Base-by-base conservation (phyloP, 2,113 vertebrate species). In the Bos indicus region DNA sequence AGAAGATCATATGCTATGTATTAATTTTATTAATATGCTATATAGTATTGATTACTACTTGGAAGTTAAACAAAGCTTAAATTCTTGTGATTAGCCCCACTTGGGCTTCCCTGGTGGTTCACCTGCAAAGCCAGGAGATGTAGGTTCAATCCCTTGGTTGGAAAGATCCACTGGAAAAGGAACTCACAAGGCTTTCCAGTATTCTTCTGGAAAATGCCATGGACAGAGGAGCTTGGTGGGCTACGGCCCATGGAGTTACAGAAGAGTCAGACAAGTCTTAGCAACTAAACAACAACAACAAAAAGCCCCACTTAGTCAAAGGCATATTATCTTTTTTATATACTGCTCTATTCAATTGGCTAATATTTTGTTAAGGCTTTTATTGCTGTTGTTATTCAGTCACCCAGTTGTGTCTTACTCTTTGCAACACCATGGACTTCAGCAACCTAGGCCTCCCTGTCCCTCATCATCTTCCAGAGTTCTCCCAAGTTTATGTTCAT, bases 171-270 rank as follows among this genome's bases (percentile, higher is more conserved):
- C 7, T 77, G 36, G 36, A 77, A 43, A 43, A 77, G 36, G 36
- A 43, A 77, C 21, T 26, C 2, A 0, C 6, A 77, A 43, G 6
- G 2, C 36, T 43, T 14, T 77, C 12, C 6, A 26, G 23, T 77
- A 77, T 43, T 43, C 5, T 74, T 40, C 36, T 77, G 36, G 36
- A 26, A 43, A 77, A 77, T 43, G 36, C 23, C 71, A 77, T 43
- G 21, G 36, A 77, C 71, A 77, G 71, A 43, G 71, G n/a, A 71
- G 67, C n/a, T 71, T 71, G 19, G n/a, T 71, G 19, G 9, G 19
- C 19, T 71, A 71, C 19, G 12, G n/a, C 21, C n/a, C n/a, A 23
- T 71, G 19, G 33, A 40, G 67, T 71, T 77, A 25, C 71, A 77
- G 12, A 77, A 77, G 12, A 77, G 71, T 26, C 36, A 43, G 36